These are phyloP conservation scores for Apostichopus californicus DNA, from an alignment of 35 echinoderm and acorn worm genomes.

Conservation along the genomic window DNA sequence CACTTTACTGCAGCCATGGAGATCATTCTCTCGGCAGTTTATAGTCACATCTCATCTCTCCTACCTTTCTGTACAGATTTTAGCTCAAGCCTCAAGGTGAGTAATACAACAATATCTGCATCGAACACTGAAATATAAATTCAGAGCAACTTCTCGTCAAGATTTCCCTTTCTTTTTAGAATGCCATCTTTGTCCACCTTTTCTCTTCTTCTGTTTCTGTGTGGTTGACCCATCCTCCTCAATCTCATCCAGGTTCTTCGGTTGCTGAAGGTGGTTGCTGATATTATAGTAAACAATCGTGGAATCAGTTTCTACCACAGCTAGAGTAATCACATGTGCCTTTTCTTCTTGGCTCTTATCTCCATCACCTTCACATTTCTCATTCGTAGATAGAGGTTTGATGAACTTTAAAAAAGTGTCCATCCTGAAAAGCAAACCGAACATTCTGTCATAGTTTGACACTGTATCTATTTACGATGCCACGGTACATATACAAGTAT, in stretches of 20 bases:
- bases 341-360: constrained; percentile 14
- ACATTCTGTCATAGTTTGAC: too few species aligned
- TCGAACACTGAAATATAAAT: too few species aligned
- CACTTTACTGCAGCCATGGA: too few species aligned
- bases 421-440: constrained; percentile 44
- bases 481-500: too few species aligned
- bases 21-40: too few species aligned
- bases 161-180: constrained; percentile 26
- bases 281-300: constrained; percentile 90
- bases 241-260: constrained; percentile 45
- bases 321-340: constrained; percentile 54
- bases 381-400: background rate
- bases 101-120: too few species aligned
- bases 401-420: constrained; percentile 57
- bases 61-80: too few species aligned
- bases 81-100: too few species aligned
- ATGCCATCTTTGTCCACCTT: background rate
- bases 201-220: background rate
- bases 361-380: background rate
- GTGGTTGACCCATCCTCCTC: background rate
- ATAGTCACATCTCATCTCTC: too few species aligned
- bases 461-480: too few species aligned
- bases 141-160: background rate
- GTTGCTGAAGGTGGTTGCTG: constrained; percentile 64
- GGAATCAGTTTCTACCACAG: constrained; percentile 79